Base-by-base conservation (phyloP, 2,797 vertebrate genomes). In the Cygnus olor region DNA sequence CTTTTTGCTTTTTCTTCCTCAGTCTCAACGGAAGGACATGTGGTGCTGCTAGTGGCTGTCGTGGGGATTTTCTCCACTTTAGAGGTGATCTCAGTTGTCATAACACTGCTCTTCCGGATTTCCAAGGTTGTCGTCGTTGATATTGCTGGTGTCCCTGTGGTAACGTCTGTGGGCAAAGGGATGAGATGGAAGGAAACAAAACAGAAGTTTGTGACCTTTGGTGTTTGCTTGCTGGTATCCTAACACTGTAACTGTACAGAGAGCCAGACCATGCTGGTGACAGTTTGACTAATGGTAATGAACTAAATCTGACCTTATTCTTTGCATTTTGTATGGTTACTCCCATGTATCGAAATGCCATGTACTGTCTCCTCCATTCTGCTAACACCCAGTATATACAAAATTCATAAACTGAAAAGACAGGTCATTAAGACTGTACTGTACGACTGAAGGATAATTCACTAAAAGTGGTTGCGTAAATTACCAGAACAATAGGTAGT, bases 1-100 rank as follows among this genome's bases (percentile, higher is more conserved):
- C 99, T 97, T 76, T 98, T 98, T 14, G 99, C 99, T 97, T 99
- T 99, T 89, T 99, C 98, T 73, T 99, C 99, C 89, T 99, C 99
- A 0, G 99, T 99, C 97, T 99, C 99, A 10, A 91, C 80, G 4
- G 98, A 98, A 90, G 98, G 96, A 82, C 98, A 98, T 0, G 95
- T 88, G 76, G 98, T 98, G 96, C 94, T 98, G 96, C 78, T 94
- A 91, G 88, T 88, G 93, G 38, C 53, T n/a, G 92, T 97, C 74
- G 88, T 76, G 85, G 95, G 98, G 97, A 96, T 96, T 85, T 93
- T 98, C 94, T 98, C 98, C 90, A 84, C 96, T 97, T 88, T 98
- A 5, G 98, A 97, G 78, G 98, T 96, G 89, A 95, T 95, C 92
- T 98, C 97, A 54, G 97, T 97, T 92, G 98, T 98, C 90, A 97